Percentiles rank a stretch among this genome's conserved stretches.
Evolutionary conservation across 2,113 vertebrate species (phyloP).

Genomic region (Corvus moneduloides): DNA sequence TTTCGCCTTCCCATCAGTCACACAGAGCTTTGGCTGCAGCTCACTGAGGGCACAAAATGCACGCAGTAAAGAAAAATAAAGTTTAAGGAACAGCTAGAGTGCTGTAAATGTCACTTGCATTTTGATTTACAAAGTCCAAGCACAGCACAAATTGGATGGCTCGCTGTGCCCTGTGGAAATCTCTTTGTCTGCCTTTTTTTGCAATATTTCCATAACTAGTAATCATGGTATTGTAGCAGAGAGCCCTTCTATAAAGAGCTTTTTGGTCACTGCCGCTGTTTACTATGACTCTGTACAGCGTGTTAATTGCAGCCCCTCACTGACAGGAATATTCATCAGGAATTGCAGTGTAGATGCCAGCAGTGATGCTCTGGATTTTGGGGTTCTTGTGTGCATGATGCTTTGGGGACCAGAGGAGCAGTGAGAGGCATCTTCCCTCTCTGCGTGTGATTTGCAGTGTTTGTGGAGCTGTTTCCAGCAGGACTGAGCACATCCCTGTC

Average conservation of each 20-base stretch:
- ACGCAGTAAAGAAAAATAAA: background rate
- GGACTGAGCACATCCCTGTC: background rate
- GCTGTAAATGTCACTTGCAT: background rate
- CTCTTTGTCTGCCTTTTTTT: background rate
- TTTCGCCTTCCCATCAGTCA: background rate
- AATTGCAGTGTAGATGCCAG: background rate
- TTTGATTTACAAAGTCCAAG: background rate
- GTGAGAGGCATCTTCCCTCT: background rate
- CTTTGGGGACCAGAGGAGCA: background rate
- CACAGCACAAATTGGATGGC: background rate
- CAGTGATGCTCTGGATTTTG: background rate
- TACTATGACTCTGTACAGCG: background rate
- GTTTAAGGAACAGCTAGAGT: constrained; percentile 2
- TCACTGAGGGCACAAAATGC: background rate
- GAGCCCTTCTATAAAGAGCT: background rate
- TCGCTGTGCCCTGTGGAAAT: background rate
- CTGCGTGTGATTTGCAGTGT: background rate
- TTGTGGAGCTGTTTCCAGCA: background rate
- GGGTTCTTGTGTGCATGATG: background rate
- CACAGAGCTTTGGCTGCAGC: background rate
- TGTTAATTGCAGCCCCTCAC: background rate
- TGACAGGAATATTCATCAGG: accelerated
- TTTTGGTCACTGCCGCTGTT: background rate
- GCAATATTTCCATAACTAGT: background rate
- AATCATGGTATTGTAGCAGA: background rate